These are phyloP conservation scores for Spodoptera picta DNA, from an alignment of 2,888 invertebrate genomes.

Conservation along the genomic window DNA sequence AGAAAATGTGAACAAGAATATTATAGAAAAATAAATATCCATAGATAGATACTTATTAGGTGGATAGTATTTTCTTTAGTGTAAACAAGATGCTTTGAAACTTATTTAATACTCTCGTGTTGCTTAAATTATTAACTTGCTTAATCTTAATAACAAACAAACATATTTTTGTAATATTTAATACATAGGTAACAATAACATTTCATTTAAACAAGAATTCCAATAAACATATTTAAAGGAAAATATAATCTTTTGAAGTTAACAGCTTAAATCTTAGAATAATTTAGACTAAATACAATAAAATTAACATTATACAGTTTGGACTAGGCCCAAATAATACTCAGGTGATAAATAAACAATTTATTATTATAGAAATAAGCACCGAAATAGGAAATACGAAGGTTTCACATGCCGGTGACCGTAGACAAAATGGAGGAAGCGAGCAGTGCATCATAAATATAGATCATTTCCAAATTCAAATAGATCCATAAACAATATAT, in stretches of 20 bases:
- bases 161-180: constrained; percentile 14
- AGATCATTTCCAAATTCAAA: constrained; percentile 28
- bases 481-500: constrained; percentile 19
- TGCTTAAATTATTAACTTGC: no score
- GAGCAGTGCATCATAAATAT: constrained; percentile 5
- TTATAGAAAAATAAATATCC: constrained; percentile 40
- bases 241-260: constrained; percentile 7
- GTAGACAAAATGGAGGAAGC: constrained; percentile 44
- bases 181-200: constrained; percentile 19
- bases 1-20: constrained; percentile 46
- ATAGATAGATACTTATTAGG: constrained; percentile 13
- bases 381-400: constrained; percentile 18
- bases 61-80: constrained; percentile 21
- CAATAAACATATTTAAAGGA: constrained; percentile 7
- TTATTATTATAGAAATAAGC: constrained; percentile 30
- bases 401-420: constrained; percentile 7
- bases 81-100: constrained; percentile 35
- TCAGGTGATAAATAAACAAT: constrained; percentile 20
- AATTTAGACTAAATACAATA: constrained; percentile 31
- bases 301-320: constrained; percentile 44
- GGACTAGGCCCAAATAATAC: constrained; percentile 53
- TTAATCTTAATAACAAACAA: constrained; percentile 19
- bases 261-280: constrained; percentile 28
- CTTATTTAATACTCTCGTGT: constrained; percentile 18
- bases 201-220: constrained; percentile 16